Evolutionary conservation across 2,888 invertebrate species (phyloP).

Genomic region (Ferrisia virgata): DNA sequence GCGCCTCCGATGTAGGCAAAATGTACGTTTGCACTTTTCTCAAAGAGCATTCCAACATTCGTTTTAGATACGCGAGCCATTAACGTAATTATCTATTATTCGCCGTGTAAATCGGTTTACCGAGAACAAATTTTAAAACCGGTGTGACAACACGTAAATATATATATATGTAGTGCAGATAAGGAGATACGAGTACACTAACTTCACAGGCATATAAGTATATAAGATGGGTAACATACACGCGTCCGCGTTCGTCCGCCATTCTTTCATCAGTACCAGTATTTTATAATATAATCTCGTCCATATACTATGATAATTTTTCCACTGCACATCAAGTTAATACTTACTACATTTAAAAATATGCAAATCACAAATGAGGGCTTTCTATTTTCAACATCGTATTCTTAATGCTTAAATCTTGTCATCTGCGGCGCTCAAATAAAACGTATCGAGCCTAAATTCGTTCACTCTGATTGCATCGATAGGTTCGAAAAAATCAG

Average conservation of each 20-base stretch:
- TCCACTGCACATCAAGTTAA: too few species aligned
- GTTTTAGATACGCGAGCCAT: neutral
- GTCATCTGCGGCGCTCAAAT: neutral
- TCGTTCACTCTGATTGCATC: neutral
- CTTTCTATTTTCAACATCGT: neutral
- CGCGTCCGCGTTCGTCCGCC: neutral
- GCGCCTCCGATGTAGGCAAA: neutral
- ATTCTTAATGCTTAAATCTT: neutral
- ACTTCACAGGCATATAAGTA: neutral
- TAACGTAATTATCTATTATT: neutral
- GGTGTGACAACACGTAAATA: slow-evolving; percentile 6
- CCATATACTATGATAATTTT: neutral
- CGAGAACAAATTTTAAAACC: neutral
- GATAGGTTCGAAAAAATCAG: too few species aligned
- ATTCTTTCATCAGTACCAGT: neutral
- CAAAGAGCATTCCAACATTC: neutral
- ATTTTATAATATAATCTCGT: neutral
- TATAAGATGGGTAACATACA: neutral
- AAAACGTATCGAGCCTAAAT: neutral
- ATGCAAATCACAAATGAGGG: neutral
- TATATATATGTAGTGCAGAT: too few species aligned
- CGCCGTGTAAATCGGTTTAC: neutral
- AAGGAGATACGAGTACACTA: neutral
- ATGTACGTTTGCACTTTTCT: neutral
- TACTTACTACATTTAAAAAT: neutral